Evolutionary conservation across 2,888 invertebrate genomes (phyloP), one percentile per base, ranked within the genome.

Genomic region (Lomographa bimaculata): DNA sequence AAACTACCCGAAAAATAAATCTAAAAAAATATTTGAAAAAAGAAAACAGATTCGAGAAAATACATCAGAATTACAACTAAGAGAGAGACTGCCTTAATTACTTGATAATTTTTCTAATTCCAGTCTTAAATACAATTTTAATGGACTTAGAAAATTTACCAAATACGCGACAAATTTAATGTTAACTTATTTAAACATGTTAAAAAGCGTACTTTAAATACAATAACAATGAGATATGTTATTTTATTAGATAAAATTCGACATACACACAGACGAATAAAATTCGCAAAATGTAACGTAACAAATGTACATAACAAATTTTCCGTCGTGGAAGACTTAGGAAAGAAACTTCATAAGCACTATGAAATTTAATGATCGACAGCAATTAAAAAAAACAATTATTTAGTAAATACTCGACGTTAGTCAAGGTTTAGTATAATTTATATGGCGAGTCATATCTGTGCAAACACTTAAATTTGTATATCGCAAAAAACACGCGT

Each of bases 171-270:
- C n/a, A n/a, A n/a, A n/a, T n/a, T n/a, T n/a, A n/a, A n/a, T n/a
- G n/a, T n/a, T 6, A 35, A 46, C 25, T 11, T 45, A 47, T 38
- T 36, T 2, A 14, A 18, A 19, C 34, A 28, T 18, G 33, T 40
- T 46, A 54, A 47, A 50, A 68, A 68, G 63, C 66, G 41, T 57
- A 60, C 57, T 52, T 60, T 60, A 56, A 60, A 60, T 61, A 60
- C 48, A 56, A 56, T 53, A 66, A 72, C 59, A 54, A 69, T 71
- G 61, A 71, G 80, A 79, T 79, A 80, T 79, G 80, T 80, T 68
- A 75, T 74, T 70, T 64, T 67, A 70, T 62, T 67, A 64, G 56
- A 65, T 63, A 54, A 50, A 58, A 60, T 50, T 60, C 57, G 48
- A 57, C 45, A 56, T 55, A 56, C 55, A 64, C 52, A 57, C 40